Evolutionary conservation across 1,140 invertebrate genomes (phyloP).

Genomic region (Tribolium castaneum): DNA sequence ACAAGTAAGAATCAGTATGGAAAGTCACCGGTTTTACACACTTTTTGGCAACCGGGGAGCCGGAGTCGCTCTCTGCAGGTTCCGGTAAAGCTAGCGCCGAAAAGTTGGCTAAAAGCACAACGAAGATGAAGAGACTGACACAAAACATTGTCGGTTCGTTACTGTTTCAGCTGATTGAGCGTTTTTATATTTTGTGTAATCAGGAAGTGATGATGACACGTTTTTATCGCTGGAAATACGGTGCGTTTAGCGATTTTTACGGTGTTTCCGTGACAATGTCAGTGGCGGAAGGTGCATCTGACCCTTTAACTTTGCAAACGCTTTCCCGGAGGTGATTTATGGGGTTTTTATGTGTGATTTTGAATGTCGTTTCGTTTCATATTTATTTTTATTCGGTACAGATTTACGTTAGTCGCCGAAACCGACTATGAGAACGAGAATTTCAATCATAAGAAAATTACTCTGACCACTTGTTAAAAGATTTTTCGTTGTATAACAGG

Average conservation of each 20-base stretch:
- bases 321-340: no score
- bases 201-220: neutral
- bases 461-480: no score
- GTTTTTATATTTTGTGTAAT: neutral
- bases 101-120: neutral
- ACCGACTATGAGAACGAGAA: no score
- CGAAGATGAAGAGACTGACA: neutral
- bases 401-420: no score
- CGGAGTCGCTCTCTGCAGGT: neutral
- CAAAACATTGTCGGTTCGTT: neutral
- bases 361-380: no score
- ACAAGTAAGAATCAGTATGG: neutral
- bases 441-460: no score
- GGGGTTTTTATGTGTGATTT: no score
- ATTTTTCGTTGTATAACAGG: no score
- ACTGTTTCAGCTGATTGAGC: neutral
- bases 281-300: neutral
- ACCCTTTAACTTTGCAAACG: no score
- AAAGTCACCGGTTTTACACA: neutral
- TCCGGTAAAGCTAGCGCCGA: neutral
- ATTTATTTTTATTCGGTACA: no score
- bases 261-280: neutral
- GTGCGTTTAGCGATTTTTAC: neutral
- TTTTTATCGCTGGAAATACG: neutral
- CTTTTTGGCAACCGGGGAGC: neutral